Evolutionary conservation across 2,888 invertebrate genomes (phyloP), one percentile per base, ranked within the genome.

Genomic region (Octodonta nipae): DNA sequence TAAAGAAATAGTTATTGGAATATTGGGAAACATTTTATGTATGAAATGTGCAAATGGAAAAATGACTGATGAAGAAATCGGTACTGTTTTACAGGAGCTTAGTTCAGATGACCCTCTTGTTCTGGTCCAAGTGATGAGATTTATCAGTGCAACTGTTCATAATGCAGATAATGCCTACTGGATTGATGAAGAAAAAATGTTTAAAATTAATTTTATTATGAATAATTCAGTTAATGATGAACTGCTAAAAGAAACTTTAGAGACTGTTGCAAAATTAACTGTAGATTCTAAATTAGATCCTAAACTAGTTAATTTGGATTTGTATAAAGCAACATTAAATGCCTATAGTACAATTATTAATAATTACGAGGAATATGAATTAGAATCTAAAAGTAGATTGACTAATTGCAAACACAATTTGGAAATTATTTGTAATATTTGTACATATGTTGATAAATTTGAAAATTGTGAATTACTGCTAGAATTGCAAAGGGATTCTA

Each of bases 1-100:
- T 17, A 70, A 72, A 29, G 91, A 91, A 66, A 82, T 89, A 43
- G 64, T 85, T 20, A 64, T 89, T 10, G 89, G 89, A 4, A 82
- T 87, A 33, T 65, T 87, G 36, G 84, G 79, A 1, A 91, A 91
- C 58, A 77, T 89, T 39, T 78, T 79, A 47, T 70, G 76, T 36
- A 65, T 68, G 35, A 67, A 70, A 37, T 70, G 75, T 2, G 59
- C 65, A 31, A 61, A 63, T 13, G 60, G 79, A 8, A n/a, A n/a
- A n/a, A 65, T 76, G 15, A 59, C 64, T 12, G 67, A 72, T 45
- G 63, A 73, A 8, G 64, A 69, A 15, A 56, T 80, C 38, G 59
- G 63, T 28, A 59, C 68, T 30, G 55, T 78, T 29, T 58, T 78
- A 6, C 64, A 67, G 38, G 63, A 71, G 45, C 59, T 74, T 30